Evolutionary conservation across 2,797 vertebrate species (phyloP).

Genomic region (Anguilla pacifica): DNA sequence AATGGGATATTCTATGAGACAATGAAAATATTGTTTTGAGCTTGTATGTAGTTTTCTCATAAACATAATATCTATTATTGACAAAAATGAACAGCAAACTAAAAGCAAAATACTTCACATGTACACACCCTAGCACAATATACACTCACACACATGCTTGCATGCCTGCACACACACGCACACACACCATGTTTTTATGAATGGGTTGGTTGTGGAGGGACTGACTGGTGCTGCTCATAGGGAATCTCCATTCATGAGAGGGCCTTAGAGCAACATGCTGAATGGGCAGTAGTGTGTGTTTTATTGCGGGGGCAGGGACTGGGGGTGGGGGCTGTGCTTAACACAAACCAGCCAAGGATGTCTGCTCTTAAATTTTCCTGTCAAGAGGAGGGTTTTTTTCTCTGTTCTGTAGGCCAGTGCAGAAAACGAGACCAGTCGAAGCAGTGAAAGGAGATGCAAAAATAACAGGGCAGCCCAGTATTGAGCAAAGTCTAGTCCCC

Average conservation of each 20-base stretch:
- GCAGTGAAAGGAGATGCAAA: constrained; percentile 39
- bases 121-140: too few species aligned
- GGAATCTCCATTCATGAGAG: constrained; percentile 71
- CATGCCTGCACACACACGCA: not conserved
- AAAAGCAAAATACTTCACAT: too few species aligned
- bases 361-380: constrained; percentile 45
- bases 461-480: constrained; percentile 44
- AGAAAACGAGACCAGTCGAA: constrained; percentile 36
- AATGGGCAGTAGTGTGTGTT: constrained; percentile 68
- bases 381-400: constrained; percentile 28
- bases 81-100: too few species aligned
- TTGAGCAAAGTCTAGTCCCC: constrained; percentile 33
- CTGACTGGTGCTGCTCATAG: constrained; percentile 75
- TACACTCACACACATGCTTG: too few species aligned
- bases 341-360: constrained; percentile 50
- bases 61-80: too few species aligned
- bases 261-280: constrained; percentile 52
- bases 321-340: constrained; percentile 16
- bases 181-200: constrained; percentile 69
- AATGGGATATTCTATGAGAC: too few species aligned
- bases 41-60: too few species aligned
- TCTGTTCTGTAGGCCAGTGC: not conserved
- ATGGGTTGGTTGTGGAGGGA: constrained; percentile 78
- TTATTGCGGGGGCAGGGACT: constrained; percentile 55
- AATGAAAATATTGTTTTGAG: too few species aligned